phyloP scores from a whole-genome alignment of 30 jellyfish, hydroid and myxozoan genomes.

The Nemopilema nomurai region DNA sequence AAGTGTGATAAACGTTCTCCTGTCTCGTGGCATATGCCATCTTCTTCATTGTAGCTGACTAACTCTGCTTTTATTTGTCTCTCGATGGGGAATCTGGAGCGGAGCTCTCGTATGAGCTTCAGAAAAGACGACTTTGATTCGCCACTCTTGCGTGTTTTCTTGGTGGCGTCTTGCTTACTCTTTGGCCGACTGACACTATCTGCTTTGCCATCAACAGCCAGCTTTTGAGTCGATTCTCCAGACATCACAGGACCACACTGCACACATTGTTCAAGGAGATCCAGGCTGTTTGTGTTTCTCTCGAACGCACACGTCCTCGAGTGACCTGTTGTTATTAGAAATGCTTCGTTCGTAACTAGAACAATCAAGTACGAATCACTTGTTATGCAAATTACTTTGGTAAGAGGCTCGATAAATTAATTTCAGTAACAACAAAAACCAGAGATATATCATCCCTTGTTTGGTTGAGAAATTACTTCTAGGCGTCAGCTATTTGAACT shows the following conservation, averaged over 20 bases:
- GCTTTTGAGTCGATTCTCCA: slow-evolving; percentile 6
- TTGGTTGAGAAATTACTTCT: too few relatives aligned
- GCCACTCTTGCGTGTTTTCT: not conserved
- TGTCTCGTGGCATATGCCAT: slow-evolving; percentile 66
- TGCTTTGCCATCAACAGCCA: not conserved
- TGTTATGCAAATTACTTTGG: not conserved
- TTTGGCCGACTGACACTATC: not conserved
- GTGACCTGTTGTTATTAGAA: not conserved
- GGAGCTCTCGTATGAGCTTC: slow-evolving; percentile 45
- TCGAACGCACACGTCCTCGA: not conserved
- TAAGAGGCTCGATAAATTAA: not conserved
- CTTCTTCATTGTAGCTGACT: slow-evolving; percentile 25
- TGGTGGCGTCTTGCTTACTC: not conserved
- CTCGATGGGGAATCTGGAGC: slow-evolving; percentile 48
- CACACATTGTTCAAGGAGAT: slow-evolving; percentile 5
- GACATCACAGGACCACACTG: slow-evolving; percentile 23
- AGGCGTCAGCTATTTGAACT: not conserved
- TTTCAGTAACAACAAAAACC: too few relatives aligned
- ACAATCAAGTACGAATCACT: not conserved
- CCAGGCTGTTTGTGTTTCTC: not conserved
- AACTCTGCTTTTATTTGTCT: slow-evolving; percentile 1
- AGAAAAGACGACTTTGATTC: slow-evolving; percentile 9
- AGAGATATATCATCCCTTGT: too few relatives aligned
- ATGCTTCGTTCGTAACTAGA: not conserved
- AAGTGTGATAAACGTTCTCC: slow-evolving; percentile 56